A percentile compares a stretch with the other conserved stretches of the same genome.
These are phyloP conservation scores for Psix sp. DNA, from an alignment of 1,140 invertebrate genomes.

Conservation along the genomic window DNA sequence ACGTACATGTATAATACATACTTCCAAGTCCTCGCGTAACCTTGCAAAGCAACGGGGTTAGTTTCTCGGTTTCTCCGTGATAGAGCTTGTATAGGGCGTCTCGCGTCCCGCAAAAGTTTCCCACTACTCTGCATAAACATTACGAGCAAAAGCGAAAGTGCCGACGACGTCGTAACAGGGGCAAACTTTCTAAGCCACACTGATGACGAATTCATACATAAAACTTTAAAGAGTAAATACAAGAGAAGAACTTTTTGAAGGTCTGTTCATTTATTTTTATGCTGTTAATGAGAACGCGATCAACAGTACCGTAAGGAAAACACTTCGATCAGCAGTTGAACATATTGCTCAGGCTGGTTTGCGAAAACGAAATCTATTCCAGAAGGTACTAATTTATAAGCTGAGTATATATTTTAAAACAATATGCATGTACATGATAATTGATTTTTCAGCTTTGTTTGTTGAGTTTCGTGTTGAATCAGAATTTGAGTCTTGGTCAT, in stretches of 20 bases:
- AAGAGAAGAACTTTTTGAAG: conserved; percentile 20
- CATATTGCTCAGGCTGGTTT: too few relatives aligned
- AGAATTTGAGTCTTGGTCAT: conserved; percentile 71
- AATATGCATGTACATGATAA: too few relatives aligned
- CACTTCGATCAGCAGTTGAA: too few relatives aligned
- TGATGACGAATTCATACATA: conserved; percentile 43
- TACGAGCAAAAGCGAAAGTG: conserved; percentile 75
- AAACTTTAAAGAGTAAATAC: conserved; percentile 41
- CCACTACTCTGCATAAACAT: conserved; percentile 75
- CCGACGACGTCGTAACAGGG: conserved; percentile 65
- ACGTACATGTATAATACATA: conserved; percentile 52
- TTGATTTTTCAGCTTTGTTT: too few relatives aligned
- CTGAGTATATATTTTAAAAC: too few relatives aligned
- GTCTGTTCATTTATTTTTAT: conserved; percentile 4
- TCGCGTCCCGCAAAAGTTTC: conserved; percentile 70
- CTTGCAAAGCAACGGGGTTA: conserved; percentile 45
- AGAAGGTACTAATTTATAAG: too few relatives aligned
- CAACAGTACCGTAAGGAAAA: too few relatives aligned
- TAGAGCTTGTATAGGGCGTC: conserved; percentile 48
- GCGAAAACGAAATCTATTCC: too few relatives aligned
- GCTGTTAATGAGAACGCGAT: too few relatives aligned
- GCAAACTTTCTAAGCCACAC: conserved; percentile 67
- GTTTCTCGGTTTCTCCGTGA: conserved; percentile 51
- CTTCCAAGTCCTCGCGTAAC: conserved; percentile 47
- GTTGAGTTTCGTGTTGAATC: too few relatives aligned